A percentile compares a stretch with the other conserved stretches of the same genome.
phyloP scores from a whole-genome alignment of 2,888 invertebrate genomes.

The Penaeus monodon region DNA sequence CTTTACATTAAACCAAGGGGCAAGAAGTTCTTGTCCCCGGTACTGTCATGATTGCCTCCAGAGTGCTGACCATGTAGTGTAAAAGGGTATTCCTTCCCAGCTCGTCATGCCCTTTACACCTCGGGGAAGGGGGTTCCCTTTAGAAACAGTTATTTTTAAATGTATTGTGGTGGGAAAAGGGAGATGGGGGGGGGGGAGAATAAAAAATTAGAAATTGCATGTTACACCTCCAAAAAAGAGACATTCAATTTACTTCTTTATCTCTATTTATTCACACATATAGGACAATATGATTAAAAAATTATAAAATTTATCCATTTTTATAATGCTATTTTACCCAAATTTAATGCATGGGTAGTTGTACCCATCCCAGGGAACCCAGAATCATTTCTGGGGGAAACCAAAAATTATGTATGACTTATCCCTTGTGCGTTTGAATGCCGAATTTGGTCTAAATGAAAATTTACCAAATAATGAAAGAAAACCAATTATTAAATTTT shows the following conservation, averaged over 20 bases:
- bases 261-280: neutral
- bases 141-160: slow-evolving; percentile 67
- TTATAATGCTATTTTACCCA: slow-evolving; percentile 55
- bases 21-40: slow-evolving; percentile 67
- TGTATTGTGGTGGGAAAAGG: neutral
- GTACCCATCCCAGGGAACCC: slow-evolving; percentile 72
- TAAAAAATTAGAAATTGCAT: neutral
- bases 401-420: slow-evolving; percentile 68
- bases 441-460: slow-evolving; percentile 61
- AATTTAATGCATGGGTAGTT: slow-evolving; percentile 68
- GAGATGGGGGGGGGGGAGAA: neutral
- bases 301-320: neutral
- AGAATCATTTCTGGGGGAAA: slow-evolving; percentile 68
- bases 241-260: neutral
- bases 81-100: slow-evolving; percentile 68
- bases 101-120: slow-evolving; percentile 70
- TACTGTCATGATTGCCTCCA: slow-evolving; percentile 66
- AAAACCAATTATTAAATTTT: too few species aligned
- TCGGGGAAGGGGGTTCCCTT: slow-evolving; percentile 69
- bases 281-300: neutral
- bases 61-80: slow-evolving; percentile 45
- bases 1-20: slow-evolving; percentile 69
- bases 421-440: slow-evolving; percentile 67
- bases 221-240: neutral
- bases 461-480: too few species aligned